These are phyloP conservation scores for Wasmannia auropunctata DNA, from an alignment of 1,140 invertebrate genomes.

Conservation along the genomic window DNA sequence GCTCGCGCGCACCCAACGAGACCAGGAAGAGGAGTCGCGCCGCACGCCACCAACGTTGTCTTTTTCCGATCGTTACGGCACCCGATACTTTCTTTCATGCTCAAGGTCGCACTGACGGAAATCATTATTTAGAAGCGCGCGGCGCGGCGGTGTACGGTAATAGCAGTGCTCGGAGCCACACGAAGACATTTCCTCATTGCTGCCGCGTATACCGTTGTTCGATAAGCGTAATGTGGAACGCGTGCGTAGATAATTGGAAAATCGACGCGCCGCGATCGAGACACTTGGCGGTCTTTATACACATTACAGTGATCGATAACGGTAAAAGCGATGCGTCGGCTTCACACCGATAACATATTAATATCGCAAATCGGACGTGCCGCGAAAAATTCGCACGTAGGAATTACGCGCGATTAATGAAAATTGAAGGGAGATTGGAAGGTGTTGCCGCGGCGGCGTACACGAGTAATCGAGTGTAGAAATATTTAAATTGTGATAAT, in stretches of 20 bases:
- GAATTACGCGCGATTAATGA: conserved; percentile 58
- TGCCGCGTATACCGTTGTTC: conserved; percentile 76
- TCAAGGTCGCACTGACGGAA: conserved; percentile 70
- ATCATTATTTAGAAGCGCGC: conserved; percentile 69
- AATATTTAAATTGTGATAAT: conserved; percentile 61
- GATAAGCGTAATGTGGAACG: conserved; percentile 75
- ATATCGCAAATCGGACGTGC: conserved; percentile 21
- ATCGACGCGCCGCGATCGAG: conserved; percentile 70
- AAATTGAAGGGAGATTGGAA: conserved; percentile 48
- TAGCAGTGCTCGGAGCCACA: conserved; percentile 22
- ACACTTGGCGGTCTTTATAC: conserved; percentile 72
- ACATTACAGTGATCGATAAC: conserved; percentile 69
- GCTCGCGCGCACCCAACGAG: conserved; percentile 14
- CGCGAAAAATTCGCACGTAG: conserved; percentile 28
- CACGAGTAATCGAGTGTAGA: conserved; percentile 43
- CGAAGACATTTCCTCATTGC: conserved; percentile 79
- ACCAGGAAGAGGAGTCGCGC: conserved; percentile 30
- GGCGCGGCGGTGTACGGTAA: conserved; percentile 53
- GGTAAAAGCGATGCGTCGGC: conserved; percentile 69
- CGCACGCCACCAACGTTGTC: background rate
- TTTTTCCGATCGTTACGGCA: conserved; percentile 47
- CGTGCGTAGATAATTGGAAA: conserved; percentile 74
- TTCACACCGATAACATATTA: conserved; percentile 41
- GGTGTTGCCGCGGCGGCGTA: conserved; percentile 7
- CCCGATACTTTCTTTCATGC: conserved; percentile 58